Conservation (phyloP, 1,140 invertebrate genomes). For the Pantala flavescens region DNA sequence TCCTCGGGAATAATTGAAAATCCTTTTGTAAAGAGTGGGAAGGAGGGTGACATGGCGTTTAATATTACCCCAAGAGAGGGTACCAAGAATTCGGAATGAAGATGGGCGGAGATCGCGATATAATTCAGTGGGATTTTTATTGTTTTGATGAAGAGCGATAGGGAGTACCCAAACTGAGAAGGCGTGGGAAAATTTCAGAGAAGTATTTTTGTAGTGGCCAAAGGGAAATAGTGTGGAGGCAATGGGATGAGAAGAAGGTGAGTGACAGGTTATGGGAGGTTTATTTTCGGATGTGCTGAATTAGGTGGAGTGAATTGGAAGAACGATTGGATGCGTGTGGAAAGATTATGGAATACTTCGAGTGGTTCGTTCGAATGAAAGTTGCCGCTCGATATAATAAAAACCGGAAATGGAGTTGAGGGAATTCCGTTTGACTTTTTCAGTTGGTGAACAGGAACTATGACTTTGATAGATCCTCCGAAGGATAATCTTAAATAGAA, state of each 20-base stretch:
- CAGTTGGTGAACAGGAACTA: too few relatives aligned
- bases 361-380: not conserved
- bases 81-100: not conserved
- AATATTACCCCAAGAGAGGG: not conserved
- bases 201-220: not conserved
- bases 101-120: not conserved
- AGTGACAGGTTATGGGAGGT: not conserved
- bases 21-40: not conserved
- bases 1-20: constrained; percentile 6
- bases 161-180: not conserved
- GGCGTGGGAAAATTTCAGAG: not conserved
- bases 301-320: not conserved
- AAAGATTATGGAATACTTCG: not conserved
- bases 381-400: not conserved
- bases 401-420: too few relatives aligned
- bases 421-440: too few relatives aligned
- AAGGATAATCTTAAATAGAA: too few relatives aligned
- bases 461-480: too few relatives aligned
- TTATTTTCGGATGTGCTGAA: not conserved
- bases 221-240: not conserved
- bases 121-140: not conserved
- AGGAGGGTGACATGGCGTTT: not conserved
- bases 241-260: not conserved
- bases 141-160: not conserved
- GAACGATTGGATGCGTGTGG: not conserved